These are phyloP conservation scores for Clitarchus hookeri DNA, from an alignment of 2,888 invertebrate species.

Conservation along the genomic window DNA sequence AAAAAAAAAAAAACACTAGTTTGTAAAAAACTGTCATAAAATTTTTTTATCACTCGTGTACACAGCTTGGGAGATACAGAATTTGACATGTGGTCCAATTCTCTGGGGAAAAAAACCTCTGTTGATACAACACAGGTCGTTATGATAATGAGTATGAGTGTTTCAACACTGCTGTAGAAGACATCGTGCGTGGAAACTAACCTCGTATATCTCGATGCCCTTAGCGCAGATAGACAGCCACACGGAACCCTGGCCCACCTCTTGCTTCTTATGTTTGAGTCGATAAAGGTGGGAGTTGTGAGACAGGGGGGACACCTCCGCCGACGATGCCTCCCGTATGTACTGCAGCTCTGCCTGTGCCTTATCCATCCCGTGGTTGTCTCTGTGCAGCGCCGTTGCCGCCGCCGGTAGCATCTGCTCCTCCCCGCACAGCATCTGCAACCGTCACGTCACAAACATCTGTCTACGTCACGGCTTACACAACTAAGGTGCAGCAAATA, in stretches of 20 bases:
- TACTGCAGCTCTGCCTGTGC: conserved; percentile 85
- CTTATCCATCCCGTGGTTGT: conserved; percentile 76
- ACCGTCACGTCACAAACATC: not conserved
- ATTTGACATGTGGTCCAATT: too few species aligned
- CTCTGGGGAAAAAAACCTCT: too few species aligned
- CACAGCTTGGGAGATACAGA: too few species aligned
- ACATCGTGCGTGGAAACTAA: conserved; percentile 44
- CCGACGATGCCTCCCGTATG: conserved; percentile 63
- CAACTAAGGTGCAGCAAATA: too few species aligned
- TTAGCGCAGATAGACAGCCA: conserved; percentile 91
- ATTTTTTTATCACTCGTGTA: too few species aligned
- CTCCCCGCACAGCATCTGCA: conserved; percentile 35
- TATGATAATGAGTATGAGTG: too few species aligned
- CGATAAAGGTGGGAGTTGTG: conserved; percentile 88
- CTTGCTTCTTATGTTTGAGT: conserved; percentile 66
- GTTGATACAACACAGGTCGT: too few species aligned
- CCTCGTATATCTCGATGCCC: conserved; percentile 85
- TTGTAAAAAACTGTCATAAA: too few species aligned
- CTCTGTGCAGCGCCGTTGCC: conserved; percentile 78
- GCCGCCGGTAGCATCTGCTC: conserved; percentile 53
- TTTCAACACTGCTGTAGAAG: too few species aligned
- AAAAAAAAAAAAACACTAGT: not conserved
- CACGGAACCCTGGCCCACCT: conserved; percentile 68
- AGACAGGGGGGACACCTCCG: conserved; percentile 56
- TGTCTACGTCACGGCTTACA: too few species aligned